These are phyloP conservation scores for Furcula furcula DNA, from an alignment of 2,888 invertebrate species.

Conservation along the genomic window DNA sequence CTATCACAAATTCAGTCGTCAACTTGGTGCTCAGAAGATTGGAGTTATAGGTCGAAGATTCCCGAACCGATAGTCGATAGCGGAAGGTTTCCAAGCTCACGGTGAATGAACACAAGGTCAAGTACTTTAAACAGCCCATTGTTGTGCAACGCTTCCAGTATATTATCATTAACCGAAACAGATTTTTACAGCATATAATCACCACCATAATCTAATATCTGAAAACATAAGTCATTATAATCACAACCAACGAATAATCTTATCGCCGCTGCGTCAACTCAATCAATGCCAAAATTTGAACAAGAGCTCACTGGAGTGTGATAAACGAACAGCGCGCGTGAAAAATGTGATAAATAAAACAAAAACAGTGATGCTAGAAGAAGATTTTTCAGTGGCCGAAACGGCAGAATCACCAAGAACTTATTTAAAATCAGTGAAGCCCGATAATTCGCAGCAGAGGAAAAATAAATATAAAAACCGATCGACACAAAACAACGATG, in stretches of 20 bases:
- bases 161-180: conserved; percentile 2
- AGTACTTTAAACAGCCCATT: conserved; percentile 13
- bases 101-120: conserved; percentile 50
- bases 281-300: conserved; percentile 73
- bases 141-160: conserved; percentile 1
- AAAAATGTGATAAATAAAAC: conserved; percentile 49
- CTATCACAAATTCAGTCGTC: no score
- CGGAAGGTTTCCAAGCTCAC: conserved; percentile 30
- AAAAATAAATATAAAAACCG: conserved; percentile 25
- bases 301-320: conserved; percentile 50
- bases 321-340: conserved; percentile 42
- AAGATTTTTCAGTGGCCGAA: conserved; percentile 47
- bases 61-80: conserved; percentile 9
- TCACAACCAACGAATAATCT: conserved; percentile 53
- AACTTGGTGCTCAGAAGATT: no score
- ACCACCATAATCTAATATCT: not conserved
- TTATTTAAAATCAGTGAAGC: conserved; percentile 37
- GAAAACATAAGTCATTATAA: conserved; percentile 44
- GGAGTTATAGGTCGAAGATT: no score
- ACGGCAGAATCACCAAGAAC: conserved; percentile 41
- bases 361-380: conserved; percentile 59
- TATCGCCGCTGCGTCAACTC: conserved; percentile 69
- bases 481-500: conserved; percentile 24
- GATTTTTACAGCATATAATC: conserved; percentile 22
- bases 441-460: conserved; percentile 21